Evolutionary conservation across 1,140 invertebrate genomes (phyloP), one percentile per base, ranked within the genome.

Genomic region (Drosophila truncata): DNA sequence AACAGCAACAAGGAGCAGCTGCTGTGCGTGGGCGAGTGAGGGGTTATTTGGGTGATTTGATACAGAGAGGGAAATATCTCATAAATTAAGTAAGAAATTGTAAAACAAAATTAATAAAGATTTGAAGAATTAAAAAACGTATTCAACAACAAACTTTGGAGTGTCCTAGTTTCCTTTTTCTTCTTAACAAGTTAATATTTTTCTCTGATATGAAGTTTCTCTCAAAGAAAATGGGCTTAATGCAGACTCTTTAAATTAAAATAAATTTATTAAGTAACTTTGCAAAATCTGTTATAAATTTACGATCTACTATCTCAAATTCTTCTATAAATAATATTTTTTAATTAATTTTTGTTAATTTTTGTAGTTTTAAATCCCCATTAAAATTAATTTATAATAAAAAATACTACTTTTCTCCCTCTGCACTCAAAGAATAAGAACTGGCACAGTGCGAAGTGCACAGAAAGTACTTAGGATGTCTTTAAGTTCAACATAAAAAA

Each of bases 401-500:
- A 13, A n/a, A n/a, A n/a, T n/a, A n/a, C n/a, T n/a, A n/a, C n/a
- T 33, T 65, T 65, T 41, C 4, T n/a, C 37, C n/a, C 35, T 44
- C 46, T 39, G 54, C 23, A 16, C 9, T 20, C 27, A 18, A 61
- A 37, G 41, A 47, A 46, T 62, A 65, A 77, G 80, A 73, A 73
- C 58, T 72, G 74, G 77, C 78, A 73, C 58, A 78, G 49, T 60
- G 55, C 50, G 76, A 86, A 86, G 74, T 71, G 82, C 81, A 84
- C 71, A 84, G 74, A 84, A 78, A 67, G 79, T 86, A 82, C 82
- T 86, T 85, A 82, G 64, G 73, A 80, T 65, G 71, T 83, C 84
- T 87, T 87, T 80, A 88, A 83, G 84, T 87, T 88, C 71, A 55
- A 73, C 83, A 87, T 83, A 87, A 87, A 87, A 87, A 87, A 86